Base-by-base conservation (phyloP, 2,888 invertebrate genomes). In the Panzeria rudis region DNA sequence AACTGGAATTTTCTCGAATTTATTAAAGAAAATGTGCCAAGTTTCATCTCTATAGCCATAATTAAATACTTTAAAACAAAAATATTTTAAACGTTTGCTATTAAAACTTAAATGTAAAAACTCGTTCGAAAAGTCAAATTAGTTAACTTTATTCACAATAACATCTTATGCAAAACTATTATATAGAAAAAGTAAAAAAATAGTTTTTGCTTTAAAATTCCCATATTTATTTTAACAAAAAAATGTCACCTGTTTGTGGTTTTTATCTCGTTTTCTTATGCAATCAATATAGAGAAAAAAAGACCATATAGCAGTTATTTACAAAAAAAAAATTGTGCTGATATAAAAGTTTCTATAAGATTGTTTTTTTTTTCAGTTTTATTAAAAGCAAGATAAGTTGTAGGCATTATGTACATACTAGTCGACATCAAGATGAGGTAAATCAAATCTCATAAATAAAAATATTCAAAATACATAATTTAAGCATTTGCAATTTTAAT, bases 201-300 rank as follows among this genome's bases (percentile, higher is more conserved):
- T 15, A 23, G 38, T 59, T 17, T 59, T 4, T 68, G 4, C 20
- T 8, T 15, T 17, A 17, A 25, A 29, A 29, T 8, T 6, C 2
- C 11, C 32, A 35, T 52, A 17, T 52, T 52, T 52, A 17, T 20
- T 64, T 35, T 5, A 72, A 38, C 6, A 64, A 15, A 69, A 44
- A 68, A 80, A 71, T 76, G 66, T 76, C 84, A 84, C 56, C 80
- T 81, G 77, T 20, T 77, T 54, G 41, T 50, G 25, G 23, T 25
- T 73, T 66, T 68, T 71, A 47, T 54, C 72, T 66, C 17, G 8
- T 8, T 29, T 50, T 73, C 44, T 78, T 68, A 11, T 59, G 9
- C 41, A 25, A 32, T 54, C 15, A 47, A 25, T 41, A 17, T 1
- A n/a, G 15, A 20, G 54, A 35, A 62, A 15, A 11, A 29, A 62